Conservation (phyloP, 2,113 vertebrate genomes). For the Eulemur macaco region DNA sequence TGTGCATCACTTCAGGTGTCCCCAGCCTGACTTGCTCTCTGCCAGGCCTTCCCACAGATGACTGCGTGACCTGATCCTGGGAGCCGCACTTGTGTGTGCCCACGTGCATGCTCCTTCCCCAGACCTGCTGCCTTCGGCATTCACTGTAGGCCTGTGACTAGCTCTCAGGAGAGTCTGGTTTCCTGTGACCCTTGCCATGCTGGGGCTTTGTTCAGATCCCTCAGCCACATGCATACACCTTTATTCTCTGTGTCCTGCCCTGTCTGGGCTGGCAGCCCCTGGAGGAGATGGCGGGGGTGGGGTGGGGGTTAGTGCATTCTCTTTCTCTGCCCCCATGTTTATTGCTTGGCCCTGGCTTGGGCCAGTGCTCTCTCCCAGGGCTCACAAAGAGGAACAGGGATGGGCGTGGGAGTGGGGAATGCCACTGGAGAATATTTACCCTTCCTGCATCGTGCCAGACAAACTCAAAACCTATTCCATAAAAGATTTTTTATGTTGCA, state of each 20-base stretch:
- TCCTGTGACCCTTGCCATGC: background rate
- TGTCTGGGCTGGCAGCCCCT: background rate
- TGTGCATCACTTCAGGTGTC: rapidly evolving
- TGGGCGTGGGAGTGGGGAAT: no score
- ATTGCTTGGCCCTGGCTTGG: background rate
- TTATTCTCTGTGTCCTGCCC: background rate
- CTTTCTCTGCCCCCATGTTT: background rate
- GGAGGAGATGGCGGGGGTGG: rapidly evolving
- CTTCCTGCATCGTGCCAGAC: constrained; percentile 19
- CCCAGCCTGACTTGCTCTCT: background rate
- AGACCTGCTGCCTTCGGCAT: background rate
- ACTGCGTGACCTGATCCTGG: background rate
- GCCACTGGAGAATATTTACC: constrained; percentile 6
- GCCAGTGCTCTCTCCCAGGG: background rate
- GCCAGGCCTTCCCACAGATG: background rate
- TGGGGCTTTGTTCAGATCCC: background rate
- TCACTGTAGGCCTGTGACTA: background rate
- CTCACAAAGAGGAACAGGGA: background rate
- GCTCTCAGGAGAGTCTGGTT: background rate
- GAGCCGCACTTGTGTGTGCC: background rate
- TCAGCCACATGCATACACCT: background rate
- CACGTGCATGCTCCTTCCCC: background rate
- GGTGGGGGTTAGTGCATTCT: background rate
- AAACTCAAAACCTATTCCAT: constrained; percentile 58
- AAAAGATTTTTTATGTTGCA: constrained; percentile 52